These are phyloP conservation scores for Alosa alosa DNA, from an alignment of 2,113 vertebrate genomes.

Conservation along the genomic window DNA sequence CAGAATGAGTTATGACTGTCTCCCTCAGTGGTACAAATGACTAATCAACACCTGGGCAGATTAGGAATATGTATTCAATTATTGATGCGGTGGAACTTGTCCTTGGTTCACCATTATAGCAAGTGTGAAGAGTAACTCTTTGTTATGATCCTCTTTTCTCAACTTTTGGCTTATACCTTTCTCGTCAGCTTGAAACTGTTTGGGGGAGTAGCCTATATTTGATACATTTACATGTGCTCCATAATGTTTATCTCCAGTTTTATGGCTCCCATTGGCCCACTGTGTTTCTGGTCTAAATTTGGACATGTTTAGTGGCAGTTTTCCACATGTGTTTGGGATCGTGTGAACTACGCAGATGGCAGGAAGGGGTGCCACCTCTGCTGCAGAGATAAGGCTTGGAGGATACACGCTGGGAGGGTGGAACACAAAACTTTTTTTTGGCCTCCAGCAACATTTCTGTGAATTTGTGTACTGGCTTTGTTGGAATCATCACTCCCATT, in stretches of 20 bases:
- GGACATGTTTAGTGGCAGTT: background rate
- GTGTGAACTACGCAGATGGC: conserved; percentile 21
- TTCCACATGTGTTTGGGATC: background rate
- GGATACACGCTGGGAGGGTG: background rate
- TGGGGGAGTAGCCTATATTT: background rate
- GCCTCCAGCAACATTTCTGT: background rate
- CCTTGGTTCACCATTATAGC: background rate
- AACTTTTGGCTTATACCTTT: background rate
- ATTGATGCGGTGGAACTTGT: background rate
- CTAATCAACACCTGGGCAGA: background rate
- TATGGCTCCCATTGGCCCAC: background rate
- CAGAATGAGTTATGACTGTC: background rate
- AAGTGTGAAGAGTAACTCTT: background rate
- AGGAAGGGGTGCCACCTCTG: conserved; percentile 33
- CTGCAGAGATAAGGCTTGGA: conserved; percentile 27
- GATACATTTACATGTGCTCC: background rate
- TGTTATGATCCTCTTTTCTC: background rate
- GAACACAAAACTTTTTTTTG: background rate
- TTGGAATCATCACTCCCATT: background rate
- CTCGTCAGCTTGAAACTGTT: background rate
- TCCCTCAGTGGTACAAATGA: background rate
- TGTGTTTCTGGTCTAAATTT: background rate
- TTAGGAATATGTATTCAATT: no score
- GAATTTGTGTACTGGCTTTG: conserved; percentile 19
- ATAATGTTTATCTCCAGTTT: background rate